These are phyloP conservation scores for Cerastoderma edule DNA, from an alignment of 2,888 invertebrate genomes.

Conservation along the genomic window DNA sequence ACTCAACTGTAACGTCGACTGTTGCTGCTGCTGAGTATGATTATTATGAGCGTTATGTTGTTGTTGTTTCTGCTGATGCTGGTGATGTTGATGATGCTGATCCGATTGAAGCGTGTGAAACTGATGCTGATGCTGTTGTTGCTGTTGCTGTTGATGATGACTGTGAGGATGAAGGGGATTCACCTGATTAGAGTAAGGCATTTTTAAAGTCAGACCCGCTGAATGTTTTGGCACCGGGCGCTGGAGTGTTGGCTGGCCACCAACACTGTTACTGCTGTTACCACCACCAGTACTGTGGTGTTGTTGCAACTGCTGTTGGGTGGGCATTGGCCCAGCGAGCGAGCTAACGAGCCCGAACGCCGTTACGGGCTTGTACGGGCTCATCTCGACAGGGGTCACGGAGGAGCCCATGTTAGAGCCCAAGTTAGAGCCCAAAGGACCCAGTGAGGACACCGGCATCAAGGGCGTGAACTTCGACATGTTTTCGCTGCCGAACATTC, in stretches of 20 bases:
- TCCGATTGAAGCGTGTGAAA: too few species aligned
- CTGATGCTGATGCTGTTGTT: background rate
- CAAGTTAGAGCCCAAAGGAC: background rate
- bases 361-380: conserved; percentile 30
- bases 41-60: background rate
- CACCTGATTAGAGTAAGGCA: too few species aligned
- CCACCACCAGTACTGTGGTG: too few species aligned
- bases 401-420: background rate
- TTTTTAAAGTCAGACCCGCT: background rate
- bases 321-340: conserved; percentile 43
- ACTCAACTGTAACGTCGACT: background rate
- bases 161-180: background rate
- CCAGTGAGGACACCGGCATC: conserved; percentile 12
- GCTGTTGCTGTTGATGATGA: conserved; percentile 9
- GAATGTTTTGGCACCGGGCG: background rate
- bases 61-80: conserved; percentile 1
- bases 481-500: conserved; percentile 10
- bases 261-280: too few species aligned
- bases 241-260: too few species aligned
- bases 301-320: too few species aligned
- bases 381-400: background rate
- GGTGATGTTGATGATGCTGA: background rate
- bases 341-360: conserved; percentile 41
- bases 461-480: conserved; percentile 14
- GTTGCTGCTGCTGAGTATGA: background rate